phyloP scores from a whole-genome alignment of 2,113 vertebrate genomes.

The Tichodroma muraria region DNA sequence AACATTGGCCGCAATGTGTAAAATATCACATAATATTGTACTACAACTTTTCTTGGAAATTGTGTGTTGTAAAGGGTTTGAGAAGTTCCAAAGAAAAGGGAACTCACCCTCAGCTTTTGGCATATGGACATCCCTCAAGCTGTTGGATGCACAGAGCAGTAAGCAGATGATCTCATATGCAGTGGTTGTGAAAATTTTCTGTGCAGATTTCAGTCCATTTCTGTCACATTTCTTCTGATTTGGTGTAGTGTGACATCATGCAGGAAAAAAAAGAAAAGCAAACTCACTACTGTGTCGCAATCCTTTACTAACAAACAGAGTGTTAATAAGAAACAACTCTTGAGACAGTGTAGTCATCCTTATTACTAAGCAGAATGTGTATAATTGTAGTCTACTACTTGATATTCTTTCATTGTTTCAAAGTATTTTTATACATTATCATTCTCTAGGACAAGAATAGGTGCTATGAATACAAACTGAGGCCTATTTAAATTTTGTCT shows the following conservation, averaged over 20 bases:
- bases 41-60: not conserved
- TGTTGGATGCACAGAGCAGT: not conserved
- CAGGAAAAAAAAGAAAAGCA: not conserved
- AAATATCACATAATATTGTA: not conserved
- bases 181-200: not conserved
- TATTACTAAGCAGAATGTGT: not conserved
- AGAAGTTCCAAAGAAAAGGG: not conserved
- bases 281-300: not conserved
- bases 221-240: not conserved
- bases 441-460: not conserved
- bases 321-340: not conserved
- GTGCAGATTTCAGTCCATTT: not conserved
- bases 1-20: not conserved
- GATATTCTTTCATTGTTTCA: not conserved
- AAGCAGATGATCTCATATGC: not conserved
- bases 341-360: not conserved
- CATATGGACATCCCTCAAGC: not conserved
- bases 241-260: not conserved
- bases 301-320: not conserved
- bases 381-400: not conserved
- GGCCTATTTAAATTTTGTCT: not conserved
- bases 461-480: not conserved
- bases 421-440: not conserved
- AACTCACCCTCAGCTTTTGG: not conserved
- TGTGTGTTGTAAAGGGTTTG: not conserved